These are phyloP conservation scores for Avahi laniger DNA, from an alignment of 2,797 vertebrate genomes.

Conservation along the genomic window DNA sequence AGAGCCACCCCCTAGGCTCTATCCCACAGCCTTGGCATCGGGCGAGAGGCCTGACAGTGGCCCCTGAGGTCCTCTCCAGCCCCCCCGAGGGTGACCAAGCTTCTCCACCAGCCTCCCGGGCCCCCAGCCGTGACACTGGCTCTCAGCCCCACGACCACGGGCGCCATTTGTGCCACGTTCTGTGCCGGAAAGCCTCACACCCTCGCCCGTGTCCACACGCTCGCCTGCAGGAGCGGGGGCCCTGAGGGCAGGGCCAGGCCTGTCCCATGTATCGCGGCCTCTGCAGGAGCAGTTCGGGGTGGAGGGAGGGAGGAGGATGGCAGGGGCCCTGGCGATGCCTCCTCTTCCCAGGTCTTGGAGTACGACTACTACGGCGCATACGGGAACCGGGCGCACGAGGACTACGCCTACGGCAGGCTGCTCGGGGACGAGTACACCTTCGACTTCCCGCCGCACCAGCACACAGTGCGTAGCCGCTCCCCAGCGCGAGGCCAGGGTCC, in stretches of 20 bases:
- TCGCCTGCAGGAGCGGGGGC: not conserved
- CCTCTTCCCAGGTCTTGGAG: slow-evolving; percentile 86
- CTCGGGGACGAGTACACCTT: slow-evolving; percentile 94
- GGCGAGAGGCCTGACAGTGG: fast-evolving
- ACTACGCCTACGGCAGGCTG: slow-evolving; percentile 88
- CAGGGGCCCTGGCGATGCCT: fast-evolving
- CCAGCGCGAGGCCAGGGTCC: not conserved
- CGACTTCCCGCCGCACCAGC: slow-evolving; percentile 94
- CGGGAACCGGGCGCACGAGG: slow-evolving; percentile 80
- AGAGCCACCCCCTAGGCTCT: fast-evolving
- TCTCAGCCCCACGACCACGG: not conserved
- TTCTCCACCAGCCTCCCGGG: no score
- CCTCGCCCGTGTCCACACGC: fast-evolving
- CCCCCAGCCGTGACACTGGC: fast-evolving
- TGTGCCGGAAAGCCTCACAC: fast-evolving
- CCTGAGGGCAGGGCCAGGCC: not conserved
- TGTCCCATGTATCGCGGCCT: fast-evolving
- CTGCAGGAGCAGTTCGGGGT: fast-evolving
- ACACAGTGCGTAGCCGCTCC: slow-evolving; percentile 84
- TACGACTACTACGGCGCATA: slow-evolving; percentile 96
- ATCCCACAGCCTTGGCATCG: fast-evolving
- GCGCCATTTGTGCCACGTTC: fast-evolving
- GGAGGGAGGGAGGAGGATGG: fast-evolving
- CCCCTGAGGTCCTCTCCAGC: not conserved
- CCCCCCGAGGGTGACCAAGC: fast-evolving